Percentiles rank a stretch among this genome's conserved stretches.
phyloP scores from a whole-genome alignment of 2,888 invertebrate genomes.

The Epinotia brunnichana region DNA sequence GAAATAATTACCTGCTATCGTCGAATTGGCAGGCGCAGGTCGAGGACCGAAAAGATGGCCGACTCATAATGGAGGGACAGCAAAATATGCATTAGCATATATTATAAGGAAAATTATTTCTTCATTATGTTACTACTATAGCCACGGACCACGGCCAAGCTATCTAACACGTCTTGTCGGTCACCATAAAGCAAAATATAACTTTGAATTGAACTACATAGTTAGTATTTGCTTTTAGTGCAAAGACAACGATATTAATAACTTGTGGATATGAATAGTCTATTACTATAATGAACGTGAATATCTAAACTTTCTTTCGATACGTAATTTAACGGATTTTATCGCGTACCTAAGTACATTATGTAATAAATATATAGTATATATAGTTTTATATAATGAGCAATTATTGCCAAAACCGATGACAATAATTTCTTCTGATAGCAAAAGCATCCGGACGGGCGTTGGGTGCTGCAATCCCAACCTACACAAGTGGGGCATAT shows the following conservation, averaged over 20 bases:
- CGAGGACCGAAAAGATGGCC: conserved; percentile 73
- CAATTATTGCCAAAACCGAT: background rate
- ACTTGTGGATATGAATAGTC: background rate
- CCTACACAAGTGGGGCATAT: no score
- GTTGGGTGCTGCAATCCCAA: no score
- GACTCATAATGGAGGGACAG: conserved; percentile 57
- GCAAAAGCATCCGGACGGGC: background rate
- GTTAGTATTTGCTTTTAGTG: background rate
- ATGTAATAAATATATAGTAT: no score
- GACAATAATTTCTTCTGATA: background rate
- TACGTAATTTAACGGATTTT: no score
- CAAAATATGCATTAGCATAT: conserved; percentile 51
- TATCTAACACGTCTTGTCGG: background rate
- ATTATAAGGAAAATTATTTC: background rate
- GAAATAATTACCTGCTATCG: conserved; percentile 80
- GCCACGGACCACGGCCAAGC: background rate
- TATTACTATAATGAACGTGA: no score
- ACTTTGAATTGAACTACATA: background rate
- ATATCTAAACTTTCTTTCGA: no score
- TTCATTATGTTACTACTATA: background rate
- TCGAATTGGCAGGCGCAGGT: conserved; percentile 69
- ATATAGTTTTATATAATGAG: no score
- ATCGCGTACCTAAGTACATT: no score
- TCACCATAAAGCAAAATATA: background rate
- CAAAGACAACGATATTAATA: background rate